phyloP scores from a whole-genome alignment of 2,888 invertebrate species.

The Oscheius sp. region DNA sequence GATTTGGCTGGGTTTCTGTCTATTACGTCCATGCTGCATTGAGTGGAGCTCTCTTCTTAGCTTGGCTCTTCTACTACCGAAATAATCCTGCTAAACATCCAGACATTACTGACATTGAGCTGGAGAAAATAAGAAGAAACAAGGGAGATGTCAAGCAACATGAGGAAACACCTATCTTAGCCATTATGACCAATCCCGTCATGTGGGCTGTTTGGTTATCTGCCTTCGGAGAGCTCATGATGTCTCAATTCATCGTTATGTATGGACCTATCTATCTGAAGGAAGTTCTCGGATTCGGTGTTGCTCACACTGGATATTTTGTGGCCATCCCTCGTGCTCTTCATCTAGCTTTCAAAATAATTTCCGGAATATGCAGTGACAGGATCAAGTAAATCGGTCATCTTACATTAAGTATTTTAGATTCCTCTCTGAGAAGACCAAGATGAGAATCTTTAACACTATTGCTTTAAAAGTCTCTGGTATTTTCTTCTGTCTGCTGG shows the following conservation, averaged over 20 bases:
- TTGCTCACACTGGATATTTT: slow-evolving; percentile 59
- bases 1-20: slow-evolving; percentile 54
- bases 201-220: slow-evolving; percentile 60
- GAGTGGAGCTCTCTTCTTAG: slow-evolving; percentile 46
- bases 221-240: slow-evolving; percentile 60
- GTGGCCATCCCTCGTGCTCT: slow-evolving; percentile 57
- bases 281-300: slow-evolving; percentile 56
- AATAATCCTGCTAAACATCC: slow-evolving; percentile 54
- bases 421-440: slow-evolving; percentile 55
- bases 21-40: slow-evolving; percentile 56
- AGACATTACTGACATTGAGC: slow-evolving; percentile 54
- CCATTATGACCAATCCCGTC: slow-evolving; percentile 51
- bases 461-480: slow-evolving; percentile 61
- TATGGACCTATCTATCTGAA: slow-evolving; percentile 58
- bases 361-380: slow-evolving; percentile 54
- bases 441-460: slow-evolving; percentile 65
- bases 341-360: slow-evolving; percentile 55
- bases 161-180: slow-evolving; percentile 27
- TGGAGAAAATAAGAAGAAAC: slow-evolving; percentile 57
- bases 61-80: slow-evolving; percentile 51
- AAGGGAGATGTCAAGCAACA: slow-evolving; percentile 51
- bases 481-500: slow-evolving; percentile 55
- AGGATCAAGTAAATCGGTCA: slow-evolving; percentile 52
- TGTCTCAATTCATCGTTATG: slow-evolving; percentile 61
- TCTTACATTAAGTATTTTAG: slow-evolving; percentile 38